phyloP scores from a whole-genome alignment of 2,888 invertebrate genomes.

The Conops quadrifasciatus region DNA sequence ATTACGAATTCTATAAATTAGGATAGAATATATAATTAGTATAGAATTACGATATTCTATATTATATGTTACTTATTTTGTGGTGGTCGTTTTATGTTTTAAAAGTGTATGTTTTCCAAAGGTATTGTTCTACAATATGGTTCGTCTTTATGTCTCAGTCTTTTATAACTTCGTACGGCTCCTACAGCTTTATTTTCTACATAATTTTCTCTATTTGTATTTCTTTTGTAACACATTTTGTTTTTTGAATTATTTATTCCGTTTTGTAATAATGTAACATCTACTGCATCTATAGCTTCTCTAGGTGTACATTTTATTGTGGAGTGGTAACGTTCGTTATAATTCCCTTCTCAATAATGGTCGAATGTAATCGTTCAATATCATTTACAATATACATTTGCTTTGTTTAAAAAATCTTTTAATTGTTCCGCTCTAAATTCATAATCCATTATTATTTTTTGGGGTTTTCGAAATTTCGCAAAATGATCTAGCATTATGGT shows the following conservation, averaged over 20 bases:
- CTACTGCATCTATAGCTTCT: slow-evolving; percentile 26
- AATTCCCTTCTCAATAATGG: slow-evolving; percentile 37
- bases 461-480: slow-evolving; percentile 40
- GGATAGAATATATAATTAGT: no score
- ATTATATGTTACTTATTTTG: background rate
- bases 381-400: slow-evolving; percentile 29
- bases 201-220: slow-evolving; percentile 23
- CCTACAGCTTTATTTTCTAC: slow-evolving; percentile 23
- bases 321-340: slow-evolving; percentile 38
- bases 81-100: background rate
- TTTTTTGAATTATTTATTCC: slow-evolving; percentile 25
- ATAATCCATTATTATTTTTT: slow-evolving; percentile 37
- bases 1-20: no score
- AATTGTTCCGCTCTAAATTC: slow-evolving; percentile 37
- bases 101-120: slow-evolving; percentile 1
- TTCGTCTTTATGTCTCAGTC: slow-evolving; percentile 15
- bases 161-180: slow-evolving; percentile 1
- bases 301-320: slow-evolving; percentile 37
- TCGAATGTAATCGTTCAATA: slow-evolving; percentile 37
- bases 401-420: slow-evolving; percentile 26
- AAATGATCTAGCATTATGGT: slow-evolving; percentile 31
- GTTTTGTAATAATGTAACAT: background rate
- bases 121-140: background rate
- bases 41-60: background rate
- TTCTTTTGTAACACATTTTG: background rate